These are phyloP conservation scores for Mystacides longicornis DNA, from an alignment of 2,888 invertebrate species.

Conservation along the genomic window DNA sequence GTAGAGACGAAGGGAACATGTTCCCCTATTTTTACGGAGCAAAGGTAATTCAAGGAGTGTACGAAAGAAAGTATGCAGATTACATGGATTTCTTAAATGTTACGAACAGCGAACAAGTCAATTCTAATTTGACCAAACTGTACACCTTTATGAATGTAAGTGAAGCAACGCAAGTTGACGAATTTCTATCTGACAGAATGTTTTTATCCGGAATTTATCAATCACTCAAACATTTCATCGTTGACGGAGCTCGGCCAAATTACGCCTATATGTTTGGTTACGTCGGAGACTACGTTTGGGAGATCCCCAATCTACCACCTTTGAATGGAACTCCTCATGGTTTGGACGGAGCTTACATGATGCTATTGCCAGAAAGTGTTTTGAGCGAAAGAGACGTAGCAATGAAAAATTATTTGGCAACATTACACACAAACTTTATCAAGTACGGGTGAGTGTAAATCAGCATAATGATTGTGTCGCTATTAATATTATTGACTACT, in stretches of 20 bases:
- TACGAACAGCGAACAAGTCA: neutral
- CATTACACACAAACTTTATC: slow-evolving; percentile 59
- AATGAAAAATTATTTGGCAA: slow-evolving; percentile 42
- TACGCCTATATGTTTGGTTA: neutral
- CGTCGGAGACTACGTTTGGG: neutral
- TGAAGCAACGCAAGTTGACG: neutral
- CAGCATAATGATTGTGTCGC: too few species aligned
- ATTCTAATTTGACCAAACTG: neutral
- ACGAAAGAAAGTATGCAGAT: slow-evolving; percentile 30
- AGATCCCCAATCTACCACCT: neutral
- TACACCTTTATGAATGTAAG: slow-evolving; percentile 19
- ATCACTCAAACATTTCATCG: slow-evolving; percentile 11
- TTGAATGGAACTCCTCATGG: neutral
- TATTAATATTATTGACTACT: too few species aligned
- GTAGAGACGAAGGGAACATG: slow-evolving; percentile 48
- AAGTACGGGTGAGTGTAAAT: slow-evolving; percentile 46
- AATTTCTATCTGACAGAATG: slow-evolving; percentile 33
- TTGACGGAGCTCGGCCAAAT: slow-evolving; percentile 4
- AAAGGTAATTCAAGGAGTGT: slow-evolving; percentile 33
- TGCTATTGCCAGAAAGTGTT: slow-evolving; percentile 32
- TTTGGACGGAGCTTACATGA: neutral
- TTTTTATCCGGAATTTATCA: slow-evolving; percentile 32
- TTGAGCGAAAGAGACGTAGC: neutral
- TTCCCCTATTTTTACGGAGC: slow-evolving; percentile 29
- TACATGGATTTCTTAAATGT: neutral